Conservation (phyloP, 2,888 invertebrate genomes). For the Sarcophaga subvicina region DNA sequence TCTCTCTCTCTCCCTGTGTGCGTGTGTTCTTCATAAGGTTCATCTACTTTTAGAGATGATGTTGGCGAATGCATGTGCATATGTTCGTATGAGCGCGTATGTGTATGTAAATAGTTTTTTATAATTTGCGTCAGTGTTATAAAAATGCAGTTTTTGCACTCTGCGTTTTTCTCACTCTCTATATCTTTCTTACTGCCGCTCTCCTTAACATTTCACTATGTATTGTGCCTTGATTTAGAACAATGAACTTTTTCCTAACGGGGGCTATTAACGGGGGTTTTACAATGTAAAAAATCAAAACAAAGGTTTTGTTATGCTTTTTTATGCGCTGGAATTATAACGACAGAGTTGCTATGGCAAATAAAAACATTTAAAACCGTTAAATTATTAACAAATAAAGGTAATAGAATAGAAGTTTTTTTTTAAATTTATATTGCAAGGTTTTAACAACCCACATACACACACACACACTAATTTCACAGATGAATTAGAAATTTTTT, state of each 20-base stretch:
- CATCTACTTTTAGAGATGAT: constrained; percentile 42
- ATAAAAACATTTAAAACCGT: constrained; percentile 1
- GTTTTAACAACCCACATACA: too few relatives aligned
- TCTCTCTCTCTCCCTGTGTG: neutral
- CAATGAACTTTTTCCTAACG: constrained; percentile 65
- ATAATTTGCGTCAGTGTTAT: constrained; percentile 54
- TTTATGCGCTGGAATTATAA: neutral
- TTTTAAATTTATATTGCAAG: neutral
- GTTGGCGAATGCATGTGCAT: neutral
- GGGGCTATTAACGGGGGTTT: neutral
- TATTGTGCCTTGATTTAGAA: constrained; percentile 66
- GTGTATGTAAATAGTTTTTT: neutral
- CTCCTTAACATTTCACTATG: constrained; percentile 29
- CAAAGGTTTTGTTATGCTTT: constrained; percentile 44
- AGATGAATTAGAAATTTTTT: neutral
- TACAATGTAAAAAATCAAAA: constrained; percentile 10
- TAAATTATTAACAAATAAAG: constrained; percentile 10
- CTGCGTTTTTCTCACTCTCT: neutral
- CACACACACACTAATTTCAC: neutral
- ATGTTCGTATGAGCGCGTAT: neutral
- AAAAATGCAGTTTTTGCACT: neutral
- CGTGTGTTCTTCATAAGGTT: constrained; percentile 39
- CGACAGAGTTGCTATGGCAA: constrained; percentile 62
- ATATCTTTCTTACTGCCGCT: neutral
- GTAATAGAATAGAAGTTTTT: neutral